phyloP scores from a whole-genome alignment of 2,113 vertebrate species.

The Leptocoma aspasia region DNA sequence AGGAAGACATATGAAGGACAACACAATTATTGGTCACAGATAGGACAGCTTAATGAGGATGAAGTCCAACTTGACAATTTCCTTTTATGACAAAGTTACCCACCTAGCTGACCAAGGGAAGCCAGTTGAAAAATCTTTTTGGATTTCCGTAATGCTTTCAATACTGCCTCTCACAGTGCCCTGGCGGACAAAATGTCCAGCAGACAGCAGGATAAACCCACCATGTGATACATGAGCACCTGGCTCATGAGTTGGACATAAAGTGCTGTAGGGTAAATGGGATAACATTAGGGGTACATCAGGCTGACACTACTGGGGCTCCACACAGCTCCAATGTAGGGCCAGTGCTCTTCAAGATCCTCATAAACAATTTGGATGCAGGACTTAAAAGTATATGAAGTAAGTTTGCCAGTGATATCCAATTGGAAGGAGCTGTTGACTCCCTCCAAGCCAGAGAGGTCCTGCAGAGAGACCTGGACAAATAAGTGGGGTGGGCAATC shows the following conservation, averaged over 20 bases:
- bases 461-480: background rate
- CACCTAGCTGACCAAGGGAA: background rate
- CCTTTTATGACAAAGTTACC: background rate
- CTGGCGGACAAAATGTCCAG: background rate
- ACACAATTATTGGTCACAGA: background rate
- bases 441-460: background rate
- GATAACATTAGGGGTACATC: background rate
- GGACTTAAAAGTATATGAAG: background rate
- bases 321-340: background rate
- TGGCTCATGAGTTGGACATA: background rate
- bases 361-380: background rate
- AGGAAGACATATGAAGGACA: background rate
- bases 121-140: background rate
- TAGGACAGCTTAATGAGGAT: background rate
- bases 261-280: accelerated
- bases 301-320: background rate
- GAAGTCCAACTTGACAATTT: background rate
- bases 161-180: background rate
- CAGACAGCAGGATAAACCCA: background rate
- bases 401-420: background rate
- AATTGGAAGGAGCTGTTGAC: background rate
- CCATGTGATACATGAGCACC: accelerated
- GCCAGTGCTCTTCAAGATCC: background rate
- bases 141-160: background rate
- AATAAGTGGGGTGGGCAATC: background rate